Conservation (phyloP, 2,113 vertebrate species). For the Phaethornis superciliosus region DNA sequence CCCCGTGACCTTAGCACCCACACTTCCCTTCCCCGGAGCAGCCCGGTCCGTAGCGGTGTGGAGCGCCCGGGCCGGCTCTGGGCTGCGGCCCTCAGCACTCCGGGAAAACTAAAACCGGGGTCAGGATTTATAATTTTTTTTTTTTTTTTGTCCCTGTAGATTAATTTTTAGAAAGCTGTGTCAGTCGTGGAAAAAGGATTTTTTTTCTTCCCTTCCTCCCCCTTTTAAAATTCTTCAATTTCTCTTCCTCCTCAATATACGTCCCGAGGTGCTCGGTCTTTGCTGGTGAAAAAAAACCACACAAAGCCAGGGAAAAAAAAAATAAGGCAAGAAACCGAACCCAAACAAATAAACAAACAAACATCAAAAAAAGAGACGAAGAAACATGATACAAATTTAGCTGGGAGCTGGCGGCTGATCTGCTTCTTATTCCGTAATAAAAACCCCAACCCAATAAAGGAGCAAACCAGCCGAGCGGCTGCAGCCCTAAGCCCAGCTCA, state of each 20-base stretch:
- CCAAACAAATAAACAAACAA: neutral
- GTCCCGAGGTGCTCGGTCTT: neutral
- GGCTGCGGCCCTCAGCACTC: neutral
- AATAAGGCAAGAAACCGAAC: neutral
- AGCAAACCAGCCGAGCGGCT: neutral
- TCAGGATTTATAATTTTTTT: neutral
- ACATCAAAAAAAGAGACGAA: neutral
- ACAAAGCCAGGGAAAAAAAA: fast-evolving
- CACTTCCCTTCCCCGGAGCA: neutral
- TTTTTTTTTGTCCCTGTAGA: neutral
- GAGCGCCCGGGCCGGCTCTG: neutral
- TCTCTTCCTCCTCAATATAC: neutral
- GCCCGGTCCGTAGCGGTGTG: neutral
- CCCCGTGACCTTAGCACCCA: fast-evolving
- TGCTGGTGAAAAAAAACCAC: neutral
- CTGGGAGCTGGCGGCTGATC: neutral
- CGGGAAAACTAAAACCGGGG: neutral
- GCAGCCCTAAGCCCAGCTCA: neutral
- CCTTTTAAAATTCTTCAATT: neutral
- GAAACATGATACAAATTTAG: neutral
- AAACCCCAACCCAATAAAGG: neutral
- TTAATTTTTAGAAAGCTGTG: neutral
- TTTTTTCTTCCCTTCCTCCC: neutral
- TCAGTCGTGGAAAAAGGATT: neutral
- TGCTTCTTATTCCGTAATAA: neutral